Base-by-base conservation (phyloP, 2,888 invertebrate species). In the Hemaris fuciformis region DNA sequence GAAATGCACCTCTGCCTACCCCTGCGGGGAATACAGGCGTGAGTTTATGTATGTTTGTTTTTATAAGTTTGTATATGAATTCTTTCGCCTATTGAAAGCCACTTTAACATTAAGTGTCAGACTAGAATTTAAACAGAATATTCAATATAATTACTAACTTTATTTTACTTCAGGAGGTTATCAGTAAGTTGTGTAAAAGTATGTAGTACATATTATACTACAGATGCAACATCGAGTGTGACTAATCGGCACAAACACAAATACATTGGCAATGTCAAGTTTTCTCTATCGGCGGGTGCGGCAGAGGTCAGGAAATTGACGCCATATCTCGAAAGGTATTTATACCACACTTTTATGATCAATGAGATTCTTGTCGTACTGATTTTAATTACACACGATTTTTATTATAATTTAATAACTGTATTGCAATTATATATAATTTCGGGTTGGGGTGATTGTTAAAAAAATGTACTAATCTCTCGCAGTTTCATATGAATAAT, bases 231-330 rank as follows among this genome's bases (percentile, higher is more conserved):
- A 3, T 31, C 27, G 8, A 8, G 15, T 15, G 7, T 27, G 5
- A 31, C 31, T 27, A 53, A 18, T 15, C 1, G 1, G 0, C 3
- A 4, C 3, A 42, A 42, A 25, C 23, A 45, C 6, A 45, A 18
- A 41, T 22, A 48, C 45, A 23, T n/a, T 23, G 22, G n/a, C 60
- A 60, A 41, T 41, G 53, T 27, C 60, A 53, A 53, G 60, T 60
- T 53, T 60, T 60, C 23, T 15, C 48, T 41, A 53, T 53, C 48
- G 38, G n/a, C n/a, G n/a, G n/a, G n/a, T n/a, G 23, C 25, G 60
- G 59, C 15, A 27, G 59, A 25, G 60, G 60, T 60, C 60, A 60
- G 60, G 53, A 60, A 60, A 60, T 53, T 48, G 15, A 53, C 38
- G 5, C 20, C n/a, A 8, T 60, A 48, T 41, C 48, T 53, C 38